phyloP scores from a whole-genome alignment of 2,888 invertebrate species.

The Malachius bipustulatus region DNA sequence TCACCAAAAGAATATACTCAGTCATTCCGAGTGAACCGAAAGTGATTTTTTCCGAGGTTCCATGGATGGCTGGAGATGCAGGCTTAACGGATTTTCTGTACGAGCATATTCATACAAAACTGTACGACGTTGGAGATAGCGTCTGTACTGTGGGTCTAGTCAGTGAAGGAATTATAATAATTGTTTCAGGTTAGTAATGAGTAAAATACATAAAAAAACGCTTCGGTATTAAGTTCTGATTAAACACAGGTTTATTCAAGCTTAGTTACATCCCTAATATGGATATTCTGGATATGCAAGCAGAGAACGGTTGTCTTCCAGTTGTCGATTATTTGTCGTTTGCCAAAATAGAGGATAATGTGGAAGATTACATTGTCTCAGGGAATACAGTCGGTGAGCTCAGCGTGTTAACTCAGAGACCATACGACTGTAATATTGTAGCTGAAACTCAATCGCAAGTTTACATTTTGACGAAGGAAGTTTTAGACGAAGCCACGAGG shows the following conservation, averaged over 20 bases:
- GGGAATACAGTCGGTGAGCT: background rate
- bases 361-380: background rate
- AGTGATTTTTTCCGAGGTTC: constrained; percentile 28
- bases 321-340: background rate
- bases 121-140: too few species aligned
- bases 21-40: constrained; percentile 42
- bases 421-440: constrained; percentile 2
- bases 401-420: background rate
- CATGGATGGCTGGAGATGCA: too few species aligned
- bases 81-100: too few species aligned
- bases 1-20: constrained; percentile 21
- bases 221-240: background rate
- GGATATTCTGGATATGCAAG: background rate
- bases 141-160: too few species aligned
- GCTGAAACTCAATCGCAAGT: background rate
- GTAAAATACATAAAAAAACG: too few species aligned
- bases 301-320: constrained; percentile 2
- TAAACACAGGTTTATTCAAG: background rate
- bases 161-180: too few species aligned
- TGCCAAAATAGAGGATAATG: background rate
- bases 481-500: too few species aligned
- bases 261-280: background rate
- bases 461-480: too few species aligned
- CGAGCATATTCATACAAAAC: too few species aligned
- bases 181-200: too few species aligned